Conservation (phyloP, 2,888 invertebrate species). For the Drosophila suboccidentalis region DNA sequence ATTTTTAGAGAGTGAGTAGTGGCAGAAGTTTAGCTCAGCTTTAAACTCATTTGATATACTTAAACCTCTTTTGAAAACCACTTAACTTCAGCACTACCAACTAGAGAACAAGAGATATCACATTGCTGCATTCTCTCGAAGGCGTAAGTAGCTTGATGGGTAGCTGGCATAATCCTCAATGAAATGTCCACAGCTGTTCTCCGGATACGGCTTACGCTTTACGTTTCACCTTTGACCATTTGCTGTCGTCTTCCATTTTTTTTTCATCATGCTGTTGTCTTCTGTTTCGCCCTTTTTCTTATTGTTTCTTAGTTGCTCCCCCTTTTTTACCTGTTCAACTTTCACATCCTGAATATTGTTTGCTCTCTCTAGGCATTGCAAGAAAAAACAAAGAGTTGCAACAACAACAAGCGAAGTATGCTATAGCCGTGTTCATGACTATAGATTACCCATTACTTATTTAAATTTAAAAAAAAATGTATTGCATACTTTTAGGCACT, state of each 20-base stretch:
- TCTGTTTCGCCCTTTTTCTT: conserved; percentile 20
- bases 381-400: conserved; percentile 47
- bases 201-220: conserved; percentile 46
- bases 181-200: conserved; percentile 33
- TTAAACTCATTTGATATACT: conserved; percentile 24
- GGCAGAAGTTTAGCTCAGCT: background rate
- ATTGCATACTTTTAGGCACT: no score
- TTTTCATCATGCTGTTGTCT: conserved; percentile 14
- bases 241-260: conserved; percentile 32
- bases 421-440: no score
- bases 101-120: conserved; percentile 2
- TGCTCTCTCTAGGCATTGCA: conserved; percentile 48
- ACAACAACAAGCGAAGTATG: background rate
- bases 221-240: conserved; percentile 52
- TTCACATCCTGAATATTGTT: conserved; percentile 51
- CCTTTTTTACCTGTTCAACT: background rate
- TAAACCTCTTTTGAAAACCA: conserved; percentile 13
- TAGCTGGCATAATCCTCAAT: conserved; percentile 47
- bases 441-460: no score
- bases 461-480: no score
- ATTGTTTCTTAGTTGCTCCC: conserved; percentile 22
- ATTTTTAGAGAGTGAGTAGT: background rate
- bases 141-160: conserved; percentile 49
- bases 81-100: conserved; percentile 11
- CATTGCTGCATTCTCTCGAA: conserved; percentile 4